Percentiles rank a stretch among this genome's conserved stretches.
Conservation (phyloP, 2,797 vertebrate genomes). For the Rallus crepitans region DNA sequence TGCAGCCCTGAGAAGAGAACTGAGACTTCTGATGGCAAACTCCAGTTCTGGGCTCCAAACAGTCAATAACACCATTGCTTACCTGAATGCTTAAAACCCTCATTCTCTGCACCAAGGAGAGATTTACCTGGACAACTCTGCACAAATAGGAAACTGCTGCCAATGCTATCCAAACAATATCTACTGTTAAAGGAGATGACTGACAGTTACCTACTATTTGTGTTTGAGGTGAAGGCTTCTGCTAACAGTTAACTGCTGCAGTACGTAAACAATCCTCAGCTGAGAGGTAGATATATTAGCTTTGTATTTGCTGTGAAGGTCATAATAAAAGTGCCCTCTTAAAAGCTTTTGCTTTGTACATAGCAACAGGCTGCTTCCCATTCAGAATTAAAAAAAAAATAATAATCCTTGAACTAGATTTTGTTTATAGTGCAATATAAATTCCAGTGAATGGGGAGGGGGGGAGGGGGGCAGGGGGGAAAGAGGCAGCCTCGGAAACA, state of each 20-base stretch:
- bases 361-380: background rate
- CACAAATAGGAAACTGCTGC: background rate
- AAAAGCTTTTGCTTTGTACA: slow-evolving; percentile 5
- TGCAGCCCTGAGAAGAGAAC: background rate
- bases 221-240: slow-evolving; percentile 42
- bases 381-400: background rate
- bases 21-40: background rate
- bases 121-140: background rate
- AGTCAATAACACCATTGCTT: background rate
- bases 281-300: background rate
- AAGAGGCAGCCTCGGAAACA: background rate
- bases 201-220: slow-evolving; percentile 8
- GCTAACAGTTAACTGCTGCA: background rate
- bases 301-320: background rate
- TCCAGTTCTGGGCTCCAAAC: background rate
- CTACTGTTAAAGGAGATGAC: background rate
- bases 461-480: too few species aligned
- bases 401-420: slow-evolving; percentile 12
- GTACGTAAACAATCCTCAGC: slow-evolving; percentile 2
- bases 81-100: background rate
- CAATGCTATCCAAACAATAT: background rate
- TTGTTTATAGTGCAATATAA: background rate
- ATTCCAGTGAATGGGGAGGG: background rate
- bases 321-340: background rate
- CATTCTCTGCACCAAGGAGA: background rate